Conservation (phyloP, 2,888 invertebrate species). For the Melanotus villosus region DNA sequence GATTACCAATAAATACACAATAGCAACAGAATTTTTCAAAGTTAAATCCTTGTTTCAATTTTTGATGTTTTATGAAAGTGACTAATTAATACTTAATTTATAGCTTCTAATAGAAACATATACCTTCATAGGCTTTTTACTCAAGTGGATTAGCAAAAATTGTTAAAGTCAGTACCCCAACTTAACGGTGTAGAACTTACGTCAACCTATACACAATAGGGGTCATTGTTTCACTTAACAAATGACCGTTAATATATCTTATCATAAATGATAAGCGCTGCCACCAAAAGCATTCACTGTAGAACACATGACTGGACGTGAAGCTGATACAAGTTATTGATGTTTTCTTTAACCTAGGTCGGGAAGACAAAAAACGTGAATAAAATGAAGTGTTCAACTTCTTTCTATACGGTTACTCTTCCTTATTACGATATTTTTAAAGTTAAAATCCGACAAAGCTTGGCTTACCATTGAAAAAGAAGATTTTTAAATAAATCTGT, state of each 20-base stretch:
- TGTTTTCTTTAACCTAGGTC: slow-evolving; percentile 34
- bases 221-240: slow-evolving; percentile 45
- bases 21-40: no score
- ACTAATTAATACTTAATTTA: no score
- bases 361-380: slow-evolving; percentile 6
- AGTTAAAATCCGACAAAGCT: no score
- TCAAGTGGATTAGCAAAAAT: slow-evolving; percentile 21
- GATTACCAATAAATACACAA: no score
- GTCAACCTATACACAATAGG: slow-evolving; percentile 35
- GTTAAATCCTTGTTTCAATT: no score
- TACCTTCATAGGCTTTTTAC: neutral
- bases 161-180: slow-evolving; percentile 31
- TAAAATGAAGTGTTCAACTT: no score
- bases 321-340: slow-evolving; percentile 30
- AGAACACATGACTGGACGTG: slow-evolving; percentile 35
- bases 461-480: no score
- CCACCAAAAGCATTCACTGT: slow-evolving; percentile 36
- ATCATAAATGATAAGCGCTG: slow-evolving; percentile 40
- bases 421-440: no score
- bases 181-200: slow-evolving; percentile 26
- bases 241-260: slow-evolving; percentile 46
- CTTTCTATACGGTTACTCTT: neutral
- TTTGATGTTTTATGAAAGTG: no score
- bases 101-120: no score
- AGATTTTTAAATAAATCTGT: no score